phyloP scores from a whole-genome alignment of 2,113 vertebrate species.

The Dicentrarchus labrax region DNA sequence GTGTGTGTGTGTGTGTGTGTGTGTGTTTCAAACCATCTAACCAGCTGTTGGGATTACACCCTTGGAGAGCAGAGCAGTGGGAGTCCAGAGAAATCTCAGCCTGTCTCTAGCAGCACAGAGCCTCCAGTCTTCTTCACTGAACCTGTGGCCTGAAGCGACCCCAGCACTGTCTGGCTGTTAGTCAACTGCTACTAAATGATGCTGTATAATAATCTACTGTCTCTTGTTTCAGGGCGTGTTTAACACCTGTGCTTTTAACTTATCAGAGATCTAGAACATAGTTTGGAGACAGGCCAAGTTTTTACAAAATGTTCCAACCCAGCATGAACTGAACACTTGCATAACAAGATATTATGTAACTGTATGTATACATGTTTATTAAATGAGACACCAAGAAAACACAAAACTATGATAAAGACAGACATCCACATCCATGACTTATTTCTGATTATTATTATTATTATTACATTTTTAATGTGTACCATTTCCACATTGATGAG shows the following conservation, averaged over 20 bases:
- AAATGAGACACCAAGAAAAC: not conserved
- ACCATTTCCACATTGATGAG: no score
- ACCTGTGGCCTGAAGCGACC: constrained; percentile 25
- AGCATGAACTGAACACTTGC: not conserved
- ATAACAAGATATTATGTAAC: not conserved
- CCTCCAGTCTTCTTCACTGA: not conserved
- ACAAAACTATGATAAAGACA: not conserved
- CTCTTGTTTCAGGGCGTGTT: constrained; percentile 9
- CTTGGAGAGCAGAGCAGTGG: constrained; percentile 12
- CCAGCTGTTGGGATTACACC: constrained; percentile 48
- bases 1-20: constrained; percentile 23
- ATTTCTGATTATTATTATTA: not conserved
- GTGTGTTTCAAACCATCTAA: constrained; percentile 25
- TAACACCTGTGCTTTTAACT: not conserved
- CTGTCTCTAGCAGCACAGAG: not conserved
- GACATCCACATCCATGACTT: not conserved
- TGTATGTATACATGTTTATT: not conserved
- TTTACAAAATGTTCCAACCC: constrained; percentile 2
- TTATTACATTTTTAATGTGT: no score
- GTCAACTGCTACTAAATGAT: not conserved
- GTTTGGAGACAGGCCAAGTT: constrained; percentile 19
- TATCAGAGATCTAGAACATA: not conserved
- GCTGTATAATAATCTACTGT: not conserved
- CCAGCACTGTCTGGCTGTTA: not conserved
- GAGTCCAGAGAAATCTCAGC: constrained; percentile 6